A percentile compares a stretch with the other conserved stretches of the same genome.
phyloP scores from a whole-genome alignment of 2,113 vertebrate species.

The Chionodraco myersi region DNA sequence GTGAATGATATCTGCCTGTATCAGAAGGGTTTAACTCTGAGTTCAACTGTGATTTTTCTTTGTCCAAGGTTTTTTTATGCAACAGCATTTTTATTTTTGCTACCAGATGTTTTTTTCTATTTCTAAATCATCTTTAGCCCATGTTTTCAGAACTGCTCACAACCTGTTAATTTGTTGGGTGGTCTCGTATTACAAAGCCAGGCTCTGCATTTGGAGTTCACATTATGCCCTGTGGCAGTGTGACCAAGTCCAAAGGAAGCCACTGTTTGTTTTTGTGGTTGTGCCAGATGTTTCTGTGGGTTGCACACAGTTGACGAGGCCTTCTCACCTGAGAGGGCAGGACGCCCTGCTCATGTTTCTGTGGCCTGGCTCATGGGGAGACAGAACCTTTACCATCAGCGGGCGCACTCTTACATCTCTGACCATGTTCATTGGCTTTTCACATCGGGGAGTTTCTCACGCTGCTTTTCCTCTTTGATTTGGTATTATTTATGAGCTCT shows the following conservation, averaged over 20 bases:
- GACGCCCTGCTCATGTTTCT: constrained; percentile 49
- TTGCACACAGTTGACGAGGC: constrained; percentile 56
- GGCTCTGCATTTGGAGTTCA: constrained; percentile 36
- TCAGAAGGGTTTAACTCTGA: not conserved
- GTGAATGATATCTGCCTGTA: constrained; percentile 11
- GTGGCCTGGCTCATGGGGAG: constrained; percentile 29
- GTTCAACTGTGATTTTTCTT: constrained; percentile 23
- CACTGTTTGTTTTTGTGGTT: constrained; percentile 65
- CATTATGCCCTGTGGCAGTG: constrained; percentile 37
- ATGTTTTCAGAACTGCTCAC: constrained; percentile 33
- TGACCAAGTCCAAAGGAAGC: constrained; percentile 47
- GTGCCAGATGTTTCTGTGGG: constrained; percentile 59
- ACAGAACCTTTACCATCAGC: constrained; percentile 42
- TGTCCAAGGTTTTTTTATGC: constrained; percentile 10
- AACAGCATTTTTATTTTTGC: constrained; percentile 14
- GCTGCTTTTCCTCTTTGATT: constrained; percentile 72
- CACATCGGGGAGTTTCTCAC: constrained; percentile 58
- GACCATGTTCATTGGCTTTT: constrained; percentile 57
- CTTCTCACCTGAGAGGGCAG: constrained; percentile 60
- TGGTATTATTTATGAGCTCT: constrained; percentile 74
- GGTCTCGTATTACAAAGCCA: constrained; percentile 47
- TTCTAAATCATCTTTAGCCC: constrained; percentile 32
- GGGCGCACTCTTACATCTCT: constrained; percentile 41
- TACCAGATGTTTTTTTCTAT: constrained; percentile 53
- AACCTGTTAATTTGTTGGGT: constrained; percentile 38